These are phyloP conservation scores for Dendronephthya gigantea DNA, from an alignment of 64 coral and sea anemone genomes.

Conservation along the genomic window DNA sequence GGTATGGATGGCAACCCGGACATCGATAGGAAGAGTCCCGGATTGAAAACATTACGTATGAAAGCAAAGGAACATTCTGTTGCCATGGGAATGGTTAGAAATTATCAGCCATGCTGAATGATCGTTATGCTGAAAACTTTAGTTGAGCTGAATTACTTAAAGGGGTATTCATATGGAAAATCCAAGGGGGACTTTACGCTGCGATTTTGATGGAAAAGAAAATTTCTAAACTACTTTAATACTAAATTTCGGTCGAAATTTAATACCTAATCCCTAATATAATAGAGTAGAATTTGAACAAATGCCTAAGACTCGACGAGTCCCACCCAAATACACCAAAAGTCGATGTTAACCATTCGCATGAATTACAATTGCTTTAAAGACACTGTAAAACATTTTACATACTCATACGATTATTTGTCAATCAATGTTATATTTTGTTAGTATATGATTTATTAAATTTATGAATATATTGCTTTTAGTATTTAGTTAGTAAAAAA, in stretches of 20 bases:
- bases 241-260: too few relatives aligned
- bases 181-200: too few relatives aligned
- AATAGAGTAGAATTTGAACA: too few relatives aligned
- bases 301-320: neutral
- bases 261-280: too few relatives aligned
- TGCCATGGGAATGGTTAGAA: conserved; percentile 90
- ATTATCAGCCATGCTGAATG: neutral
- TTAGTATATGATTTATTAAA: neutral
- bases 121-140: neutral
- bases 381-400: neutral
- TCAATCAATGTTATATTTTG: neutral
- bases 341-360: neutral
- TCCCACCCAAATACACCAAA: neutral
- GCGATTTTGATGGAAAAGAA: too few relatives aligned
- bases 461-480: neutral
- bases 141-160: neutral
- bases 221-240: too few relatives aligned
- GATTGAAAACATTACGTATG: conserved; percentile 74
- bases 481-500: neutral
- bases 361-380: neutral
- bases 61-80: conserved; percentile 97
- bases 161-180: neutral
- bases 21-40: conserved; percentile 27
- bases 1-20: conserved; percentile 30
- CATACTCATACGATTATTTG: neutral